Conservation (phyloP, 1,140 invertebrate genomes). For the Hypothenemus hampei region DNA sequence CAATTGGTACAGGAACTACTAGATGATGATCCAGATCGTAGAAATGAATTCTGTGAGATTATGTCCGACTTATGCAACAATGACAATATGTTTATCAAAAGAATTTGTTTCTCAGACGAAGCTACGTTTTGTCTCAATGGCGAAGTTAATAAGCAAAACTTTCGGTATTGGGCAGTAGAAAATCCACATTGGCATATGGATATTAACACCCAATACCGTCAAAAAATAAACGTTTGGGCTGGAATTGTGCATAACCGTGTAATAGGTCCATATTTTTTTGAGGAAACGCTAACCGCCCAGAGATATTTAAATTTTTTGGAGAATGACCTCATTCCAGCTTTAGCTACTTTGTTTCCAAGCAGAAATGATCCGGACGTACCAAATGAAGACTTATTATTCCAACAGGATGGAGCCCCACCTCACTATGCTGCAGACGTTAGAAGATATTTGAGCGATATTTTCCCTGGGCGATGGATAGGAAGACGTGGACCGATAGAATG, state of each 20-base stretch:
- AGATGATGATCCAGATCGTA: too few relatives aligned
- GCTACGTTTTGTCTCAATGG: slow-evolving; percentile 19
- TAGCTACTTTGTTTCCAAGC: slow-evolving; percentile 21
- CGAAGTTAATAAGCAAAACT: slow-evolving; percentile 22
- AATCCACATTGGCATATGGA: slow-evolving; percentile 27
- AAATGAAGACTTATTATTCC: slow-evolving; percentile 16
- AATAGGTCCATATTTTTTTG: slow-evolving; percentile 25
- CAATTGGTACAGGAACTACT: too few relatives aligned
- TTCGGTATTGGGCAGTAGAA: slow-evolving; percentile 19
- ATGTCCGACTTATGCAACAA: too few relatives aligned
- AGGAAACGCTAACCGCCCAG: slow-evolving; percentile 10
- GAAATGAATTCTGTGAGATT: too few relatives aligned
- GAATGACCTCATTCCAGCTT: slow-evolving; percentile 13
- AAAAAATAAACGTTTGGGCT: slow-evolving; percentile 27
- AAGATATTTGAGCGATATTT: too few relatives aligned
- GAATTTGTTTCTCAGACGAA: slow-evolving; percentile 21
- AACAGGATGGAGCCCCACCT: slow-evolving; percentile 22
- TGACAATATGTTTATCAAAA: too few relatives aligned
- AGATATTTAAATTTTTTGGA: slow-evolving; percentile 21
- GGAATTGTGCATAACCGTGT: slow-evolving; percentile 9
- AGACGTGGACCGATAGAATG: too few relatives aligned
- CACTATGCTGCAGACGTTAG: slow-evolving; percentile 9
- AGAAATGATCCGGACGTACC: slow-evolving; percentile 16
- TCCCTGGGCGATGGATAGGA: too few relatives aligned
- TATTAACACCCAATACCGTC: slow-evolving; percentile 23